Evolutionary conservation across 2,888 invertebrate genomes (phyloP).

Genomic region (Sesia apiformis): DNA sequence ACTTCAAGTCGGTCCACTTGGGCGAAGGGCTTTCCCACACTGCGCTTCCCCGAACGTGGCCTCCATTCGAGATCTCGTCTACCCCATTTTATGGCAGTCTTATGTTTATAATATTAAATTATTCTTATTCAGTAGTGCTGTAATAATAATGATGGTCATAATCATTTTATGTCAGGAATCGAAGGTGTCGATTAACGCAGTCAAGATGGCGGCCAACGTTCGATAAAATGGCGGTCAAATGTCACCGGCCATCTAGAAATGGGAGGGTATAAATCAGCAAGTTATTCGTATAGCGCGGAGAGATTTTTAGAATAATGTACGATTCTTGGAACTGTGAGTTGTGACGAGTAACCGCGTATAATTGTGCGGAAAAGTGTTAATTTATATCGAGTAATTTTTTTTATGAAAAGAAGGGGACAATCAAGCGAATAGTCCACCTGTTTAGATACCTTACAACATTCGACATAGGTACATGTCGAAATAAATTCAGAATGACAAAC

Average conservation of each 20-base stretch:
- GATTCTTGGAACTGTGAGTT: conserved; percentile 47
- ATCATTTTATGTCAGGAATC: neutral
- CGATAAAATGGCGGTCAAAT: conserved; percentile 22
- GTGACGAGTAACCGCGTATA: conserved; percentile 25
- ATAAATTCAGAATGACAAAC: no score
- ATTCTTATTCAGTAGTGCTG: neutral
- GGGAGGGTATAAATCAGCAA: neutral
- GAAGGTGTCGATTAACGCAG: conserved; percentile 16
- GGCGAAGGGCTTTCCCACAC: no score
- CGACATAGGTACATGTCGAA: no score
- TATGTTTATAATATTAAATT: neutral
- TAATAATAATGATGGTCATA: neutral
- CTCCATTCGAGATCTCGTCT: no score
- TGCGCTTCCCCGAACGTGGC: no score
- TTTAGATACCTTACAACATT: no score
- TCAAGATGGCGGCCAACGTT: conserved; percentile 9
- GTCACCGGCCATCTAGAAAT: conserved; percentile 16
- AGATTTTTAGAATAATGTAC: conserved; percentile 46
- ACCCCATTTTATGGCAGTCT: no score
- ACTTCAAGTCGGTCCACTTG: no score
- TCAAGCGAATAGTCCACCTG: no score
- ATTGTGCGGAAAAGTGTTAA: conserved; percentile 14
- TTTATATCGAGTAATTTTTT: neutral
- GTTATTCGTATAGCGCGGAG: conserved; percentile 28
- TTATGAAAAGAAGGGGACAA: no score